phyloP scores from a whole-genome alignment of 92 coral and sea anemone species.

The Diadumene lineata region DNA sequence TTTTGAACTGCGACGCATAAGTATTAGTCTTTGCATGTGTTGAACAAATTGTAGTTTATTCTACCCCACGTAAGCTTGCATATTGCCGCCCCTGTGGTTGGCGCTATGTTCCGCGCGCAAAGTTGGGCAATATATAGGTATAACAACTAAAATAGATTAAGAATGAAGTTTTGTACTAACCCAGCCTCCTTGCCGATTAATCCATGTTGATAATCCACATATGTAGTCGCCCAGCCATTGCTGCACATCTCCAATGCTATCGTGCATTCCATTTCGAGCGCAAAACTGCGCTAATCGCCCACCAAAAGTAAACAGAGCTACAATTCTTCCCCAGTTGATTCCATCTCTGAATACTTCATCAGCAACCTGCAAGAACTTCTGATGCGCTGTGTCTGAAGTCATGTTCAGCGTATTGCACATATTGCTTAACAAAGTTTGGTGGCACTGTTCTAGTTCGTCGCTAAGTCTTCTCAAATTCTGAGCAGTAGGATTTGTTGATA shows the following conservation, averaged over 20 bases:
- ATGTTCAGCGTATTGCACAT: conserved; percentile 78
- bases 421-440: conserved; percentile 51
- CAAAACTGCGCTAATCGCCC: conserved; percentile 72
- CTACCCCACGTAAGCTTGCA: no score
- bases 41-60: no score
- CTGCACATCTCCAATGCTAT: conserved; percentile 55
- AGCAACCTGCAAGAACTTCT: conserved; percentile 84
- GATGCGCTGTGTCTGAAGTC: conserved; percentile 62
- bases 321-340: conserved; percentile 88
- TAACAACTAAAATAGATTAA: background rate
- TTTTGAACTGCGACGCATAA: no score
- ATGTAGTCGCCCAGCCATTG: conserved; percentile 79
- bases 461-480: conserved; percentile 69
- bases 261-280: conserved; percentile 55
- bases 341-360: conserved; percentile 90
- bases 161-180: conserved; percentile 43
- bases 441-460: conserved; percentile 78
- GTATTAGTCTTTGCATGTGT: no score
- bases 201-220: conserved; percentile 61
- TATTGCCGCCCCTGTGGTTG: no score
- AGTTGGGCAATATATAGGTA: no score
- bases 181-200: conserved; percentile 80
- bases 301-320: conserved; percentile 79
- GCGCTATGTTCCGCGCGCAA: no score
- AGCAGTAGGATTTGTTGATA: conserved; percentile 60